Percentiles rank a stretch among this genome's conserved stretches.
Evolutionary conservation across 23 tunicate genomes (phyloP).

Genomic region (Ciona savignyi): DNA sequence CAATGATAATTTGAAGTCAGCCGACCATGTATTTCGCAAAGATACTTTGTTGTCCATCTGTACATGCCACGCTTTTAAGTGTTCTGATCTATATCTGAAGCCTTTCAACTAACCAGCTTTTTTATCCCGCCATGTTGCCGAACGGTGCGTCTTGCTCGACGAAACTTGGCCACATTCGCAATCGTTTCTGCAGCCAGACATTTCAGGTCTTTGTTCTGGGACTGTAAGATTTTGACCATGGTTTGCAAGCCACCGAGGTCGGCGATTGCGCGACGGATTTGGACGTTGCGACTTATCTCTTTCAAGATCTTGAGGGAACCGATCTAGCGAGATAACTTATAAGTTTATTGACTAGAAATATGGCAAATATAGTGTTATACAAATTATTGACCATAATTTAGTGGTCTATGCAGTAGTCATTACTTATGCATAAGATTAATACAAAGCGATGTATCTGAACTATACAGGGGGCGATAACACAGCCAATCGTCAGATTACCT

Average conservation of each 20-base stretch:
- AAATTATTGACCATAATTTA: no score
- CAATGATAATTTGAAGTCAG: no score
- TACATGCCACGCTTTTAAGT: neutral
- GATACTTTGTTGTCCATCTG: no score
- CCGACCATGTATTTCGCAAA: no score
- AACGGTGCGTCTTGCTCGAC: constrained; percentile 87
- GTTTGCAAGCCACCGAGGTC: constrained; percentile 96
- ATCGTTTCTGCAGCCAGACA: constrained; percentile 95
- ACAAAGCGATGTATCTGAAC: no score
- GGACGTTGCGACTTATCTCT: constrained; percentile 80
- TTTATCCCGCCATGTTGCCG: constrained; percentile 94
- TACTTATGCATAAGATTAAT: no score
- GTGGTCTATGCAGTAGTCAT: no score
- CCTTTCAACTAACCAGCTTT: constrained; percentile 38
- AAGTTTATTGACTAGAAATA: neutral
- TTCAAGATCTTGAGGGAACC: constrained; percentile 93
- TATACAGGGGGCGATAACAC: no score
- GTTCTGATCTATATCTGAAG: neutral
- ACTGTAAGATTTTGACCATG: constrained; percentile 81
- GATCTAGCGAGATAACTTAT: constrained; percentile 32
- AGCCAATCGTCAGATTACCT: no score
- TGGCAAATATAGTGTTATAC: neutral
- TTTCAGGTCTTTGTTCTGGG: constrained; percentile 76
- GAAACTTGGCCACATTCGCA: constrained; percentile 90
- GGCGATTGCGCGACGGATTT: constrained; percentile 93